Base-by-base conservation (phyloP, 1,140 invertebrate genomes). In the Zaprionus lachaisei region DNA sequence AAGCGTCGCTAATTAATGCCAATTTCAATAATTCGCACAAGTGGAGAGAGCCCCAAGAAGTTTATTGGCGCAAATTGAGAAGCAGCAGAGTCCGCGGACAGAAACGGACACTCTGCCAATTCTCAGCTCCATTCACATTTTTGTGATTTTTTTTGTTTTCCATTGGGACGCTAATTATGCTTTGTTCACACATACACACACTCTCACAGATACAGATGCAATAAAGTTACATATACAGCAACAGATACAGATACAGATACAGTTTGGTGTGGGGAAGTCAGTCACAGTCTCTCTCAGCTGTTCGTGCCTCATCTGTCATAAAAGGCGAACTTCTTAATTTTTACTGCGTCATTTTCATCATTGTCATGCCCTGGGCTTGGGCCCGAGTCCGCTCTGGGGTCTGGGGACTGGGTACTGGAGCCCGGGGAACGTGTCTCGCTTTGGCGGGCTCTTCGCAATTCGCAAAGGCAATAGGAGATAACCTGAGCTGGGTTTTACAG, bases 221-320 rank as follows among this genome's bases (percentile, higher is more conserved):
- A n/a, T 49, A 47, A 31, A 57, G 14, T 41, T 65, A 44, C 65
- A 73, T 64, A 62, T 28, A 54, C 56, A 68, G 26, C n/a, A 5
- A 63, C 57, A 34, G 26, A 63, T 31, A 24, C 24, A 34, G 26
- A 63, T 31, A 24, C 24, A 44, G 15, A 61, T 65, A 64, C 65
- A 82, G 62, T 51, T 51, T 14, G 47, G 41, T 17, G 41, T 6
- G 38, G 15, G 47, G 47, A 17, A 49, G n/a, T 17, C 47, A 49
- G n/a, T 17, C 17, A 11, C 47, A 24, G 47, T 49, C 44, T 20
- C 55, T 47, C 77, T 91, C 87, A 83, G 86, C 87, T 91, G 80
- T 83, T 91, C 85, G 83, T 92, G 90, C 85, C 80, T 86, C 91
- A 92, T 92, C 90, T 91, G 90, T 92, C 90, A 92, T 92, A 92